Evolutionary conservation across 1,140 invertebrate species (phyloP), one percentile per base, ranked within the genome.

Genomic region (Globodera rostochiensis): DNA sequence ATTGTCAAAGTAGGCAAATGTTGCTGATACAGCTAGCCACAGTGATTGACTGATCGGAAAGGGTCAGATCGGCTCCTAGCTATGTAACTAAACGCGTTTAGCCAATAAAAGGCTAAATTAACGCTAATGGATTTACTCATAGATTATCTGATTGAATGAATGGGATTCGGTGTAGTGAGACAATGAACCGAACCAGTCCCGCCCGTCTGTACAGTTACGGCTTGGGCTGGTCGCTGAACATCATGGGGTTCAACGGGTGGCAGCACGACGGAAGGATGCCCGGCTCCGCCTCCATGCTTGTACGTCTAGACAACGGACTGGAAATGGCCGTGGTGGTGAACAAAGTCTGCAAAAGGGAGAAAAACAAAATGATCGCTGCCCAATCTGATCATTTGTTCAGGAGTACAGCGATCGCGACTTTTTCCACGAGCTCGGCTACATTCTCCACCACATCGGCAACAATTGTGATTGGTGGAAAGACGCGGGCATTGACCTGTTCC

Each of bases 201-300:
- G 4, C 66, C 15, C n/a, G 36, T 15, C 46, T 4, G 46, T 64
- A 1, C 45, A 77, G 77, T 6, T 49, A 45, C 86, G 87, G 87
- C 19, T 79, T 89, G 21, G 88, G 88, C 8, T 89, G 88, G 88
- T 89, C 87, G 1, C 50, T 89, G 47, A 89, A 89, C 67, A 83
- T 89, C 21, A 89, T 89, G 88, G 88, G 88, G 6, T 89, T 89
- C 84, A 89, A 89, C 64, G 88, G 87, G n/a, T 89, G 88, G 88
- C 87, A 90, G 46, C 88, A 89, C 71, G 88, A 89, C 73, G 88
- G 88, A 6, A 15, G 88, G 71, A 89, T 89, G 88, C 88, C 88
- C 15, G 88, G 88, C 25, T 86, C 79, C 21, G 84, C 85, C 47
- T 82, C 85, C 19, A 88, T 87, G 87, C 74, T 88, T 50, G 88